Evolutionary conservation across 1,140 invertebrate genomes (phyloP).

Genomic region (Planococcus citri): DNA sequence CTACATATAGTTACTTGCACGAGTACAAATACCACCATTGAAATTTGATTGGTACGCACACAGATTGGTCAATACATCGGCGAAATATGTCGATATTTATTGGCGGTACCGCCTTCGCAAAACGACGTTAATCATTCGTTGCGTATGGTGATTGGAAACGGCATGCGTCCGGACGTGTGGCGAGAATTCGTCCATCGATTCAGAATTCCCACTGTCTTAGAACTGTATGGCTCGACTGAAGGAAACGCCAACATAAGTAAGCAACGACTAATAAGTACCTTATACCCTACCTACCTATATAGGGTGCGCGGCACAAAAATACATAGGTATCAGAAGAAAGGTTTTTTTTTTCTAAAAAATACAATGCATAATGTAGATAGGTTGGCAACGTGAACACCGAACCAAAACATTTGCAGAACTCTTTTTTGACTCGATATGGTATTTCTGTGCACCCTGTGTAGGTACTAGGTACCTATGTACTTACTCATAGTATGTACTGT

Average conservation of each 20-base stretch:
- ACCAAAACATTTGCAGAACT: too few relatives aligned
- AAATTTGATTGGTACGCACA: neutral
- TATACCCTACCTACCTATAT: too few relatives aligned
- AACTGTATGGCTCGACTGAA: conserved; percentile 94
- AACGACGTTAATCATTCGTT: conserved; percentile 64
- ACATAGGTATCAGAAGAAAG: too few relatives aligned
- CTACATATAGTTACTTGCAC: too few relatives aligned
- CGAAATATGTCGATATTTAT: conserved; percentile 88
- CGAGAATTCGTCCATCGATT: conserved; percentile 72
- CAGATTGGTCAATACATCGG: conserved; percentile 90
- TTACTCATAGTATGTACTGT: neutral
- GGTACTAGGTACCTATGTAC: too few relatives aligned
- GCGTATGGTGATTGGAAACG: conserved; percentile 83
- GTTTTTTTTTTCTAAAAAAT: too few relatives aligned
- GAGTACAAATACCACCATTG: neutral
- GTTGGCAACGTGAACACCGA: too few relatives aligned
- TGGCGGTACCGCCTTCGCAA: conserved; percentile 55
- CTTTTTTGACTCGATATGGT: too few relatives aligned
- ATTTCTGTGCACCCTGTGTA: too few relatives aligned
- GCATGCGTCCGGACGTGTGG: conserved; percentile 88
- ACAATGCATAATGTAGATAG: too few relatives aligned
- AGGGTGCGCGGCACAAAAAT: too few relatives aligned
- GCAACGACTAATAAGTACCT: conserved; percentile 17
- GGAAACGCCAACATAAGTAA: conserved; percentile 82
- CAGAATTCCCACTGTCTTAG: conserved; percentile 61